Conservation (phyloP, 2,888 invertebrate species). For the Mythimna albipuncta region DNA sequence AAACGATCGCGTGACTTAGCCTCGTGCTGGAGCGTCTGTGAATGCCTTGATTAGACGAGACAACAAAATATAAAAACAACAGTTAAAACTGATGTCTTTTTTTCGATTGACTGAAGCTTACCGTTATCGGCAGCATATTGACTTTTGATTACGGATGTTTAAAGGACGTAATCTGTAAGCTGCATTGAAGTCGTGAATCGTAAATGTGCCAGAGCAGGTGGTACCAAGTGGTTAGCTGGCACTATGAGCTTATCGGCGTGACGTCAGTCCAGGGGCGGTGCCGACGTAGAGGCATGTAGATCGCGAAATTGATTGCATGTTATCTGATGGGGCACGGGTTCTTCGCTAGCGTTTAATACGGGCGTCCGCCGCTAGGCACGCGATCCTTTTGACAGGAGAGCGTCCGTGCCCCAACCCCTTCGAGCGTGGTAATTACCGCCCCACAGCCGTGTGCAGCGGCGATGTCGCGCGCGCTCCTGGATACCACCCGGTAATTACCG, state of each 20-base stretch:
- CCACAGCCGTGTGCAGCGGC: constrained; percentile 84
- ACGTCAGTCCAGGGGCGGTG: constrained; percentile 88
- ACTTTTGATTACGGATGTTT: constrained; percentile 26
- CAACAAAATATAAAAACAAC: constrained; percentile 71
- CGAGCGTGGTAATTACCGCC: constrained; percentile 86
- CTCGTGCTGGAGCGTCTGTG: constrained; percentile 80
- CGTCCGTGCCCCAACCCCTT: constrained; percentile 83
- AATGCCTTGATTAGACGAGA: constrained; percentile 86
- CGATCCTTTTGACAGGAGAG: constrained; percentile 89
- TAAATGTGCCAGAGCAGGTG: constrained; percentile 74
- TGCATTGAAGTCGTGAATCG: constrained; percentile 68
- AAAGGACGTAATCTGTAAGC: constrained; percentile 51
- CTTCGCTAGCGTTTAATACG: constrained; percentile 90
- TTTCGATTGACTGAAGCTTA: constrained; percentile 54
- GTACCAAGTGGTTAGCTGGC: constrained; percentile 87
- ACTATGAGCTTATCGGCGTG: constrained; percentile 86
- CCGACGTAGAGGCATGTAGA: constrained; percentile 89
- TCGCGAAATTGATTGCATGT: constrained; percentile 90
- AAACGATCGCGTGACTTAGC: constrained; percentile 88
- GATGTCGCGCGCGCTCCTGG: constrained; percentile 83
- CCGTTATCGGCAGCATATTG: constrained; percentile 40
- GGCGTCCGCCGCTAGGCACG: constrained; percentile 87
- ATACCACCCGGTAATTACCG: constrained; percentile 59
- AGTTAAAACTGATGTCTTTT: constrained; percentile 63
- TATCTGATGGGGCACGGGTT: constrained; percentile 90